Percentiles rank a stretch among this genome's conserved stretches.
These are phyloP conservation scores for Procambarus clarkii DNA, from an alignment of 1,140 invertebrate genomes.

Conservation along the genomic window DNA sequence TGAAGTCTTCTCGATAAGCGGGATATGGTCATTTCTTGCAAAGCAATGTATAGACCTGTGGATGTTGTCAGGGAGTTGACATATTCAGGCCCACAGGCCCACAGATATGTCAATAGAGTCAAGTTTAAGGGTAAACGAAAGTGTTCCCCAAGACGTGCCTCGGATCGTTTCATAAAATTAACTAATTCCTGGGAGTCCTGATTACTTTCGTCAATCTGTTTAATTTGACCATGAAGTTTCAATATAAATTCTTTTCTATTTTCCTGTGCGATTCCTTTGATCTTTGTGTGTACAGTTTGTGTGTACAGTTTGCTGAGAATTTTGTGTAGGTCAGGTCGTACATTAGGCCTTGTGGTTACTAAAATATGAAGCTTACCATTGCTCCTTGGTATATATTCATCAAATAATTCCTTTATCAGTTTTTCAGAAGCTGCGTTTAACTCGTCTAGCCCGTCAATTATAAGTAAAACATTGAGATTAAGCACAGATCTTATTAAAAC, in stretches of 20 bases:
- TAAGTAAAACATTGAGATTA: constrained; percentile 14
- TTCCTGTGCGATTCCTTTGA: constrained; percentile 23
- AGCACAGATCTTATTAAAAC: constrained; percentile 32
- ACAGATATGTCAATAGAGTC: constrained; percentile 55
- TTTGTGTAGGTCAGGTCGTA: not conserved
- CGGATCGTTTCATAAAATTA: constrained; percentile 29
- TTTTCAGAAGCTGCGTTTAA: constrained; percentile 27
- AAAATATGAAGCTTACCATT: constrained; percentile 9
- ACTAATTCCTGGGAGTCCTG: constrained; percentile 13
- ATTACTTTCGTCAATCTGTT: not conserved
- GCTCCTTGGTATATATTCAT: constrained; percentile 3
- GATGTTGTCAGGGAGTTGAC: constrained; percentile 38
- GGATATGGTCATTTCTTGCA: constrained; percentile 17
- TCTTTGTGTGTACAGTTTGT: not conserved
- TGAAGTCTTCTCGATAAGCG: constrained; percentile 22
- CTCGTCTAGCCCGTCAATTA: constrained; percentile 57
- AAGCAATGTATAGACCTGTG: constrained; percentile 39
- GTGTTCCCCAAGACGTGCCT: constrained; percentile 28
- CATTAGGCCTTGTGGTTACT: constrained; percentile 44
- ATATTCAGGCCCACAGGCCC: constrained; percentile 13
- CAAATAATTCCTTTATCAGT: constrained; percentile 20
- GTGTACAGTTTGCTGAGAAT: not conserved
- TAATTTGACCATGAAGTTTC: constrained; percentile 52
- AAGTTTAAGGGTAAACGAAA: constrained; percentile 50
- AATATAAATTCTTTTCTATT: constrained; percentile 39